Percentiles rank a stretch among this genome's conserved stretches.
phyloP scores from a whole-genome alignment of 1,140 invertebrate species.

The Atta colombica region DNA sequence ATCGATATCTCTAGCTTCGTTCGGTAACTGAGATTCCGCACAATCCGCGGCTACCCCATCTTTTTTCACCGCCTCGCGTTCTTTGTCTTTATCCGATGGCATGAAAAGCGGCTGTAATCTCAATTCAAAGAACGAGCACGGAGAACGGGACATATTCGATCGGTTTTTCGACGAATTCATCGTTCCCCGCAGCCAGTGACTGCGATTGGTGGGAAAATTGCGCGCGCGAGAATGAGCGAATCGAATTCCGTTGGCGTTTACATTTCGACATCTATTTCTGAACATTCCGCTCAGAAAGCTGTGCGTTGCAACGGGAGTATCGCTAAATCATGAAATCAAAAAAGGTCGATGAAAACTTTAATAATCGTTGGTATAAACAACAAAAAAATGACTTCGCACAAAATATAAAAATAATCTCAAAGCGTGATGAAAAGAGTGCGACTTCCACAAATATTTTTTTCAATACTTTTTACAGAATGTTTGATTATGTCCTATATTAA shows the following conservation, averaged over 20 bases:
- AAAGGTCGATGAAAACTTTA: constrained; percentile 10
- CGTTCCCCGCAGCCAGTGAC: background rate
- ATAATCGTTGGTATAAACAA: background rate
- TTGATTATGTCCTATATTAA: background rate
- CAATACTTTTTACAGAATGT: background rate
- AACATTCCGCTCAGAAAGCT: constrained; percentile 43
- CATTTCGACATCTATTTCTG: constrained; percentile 61
- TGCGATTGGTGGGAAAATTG: constrained; percentile 49
- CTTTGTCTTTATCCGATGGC: constrained; percentile 23
- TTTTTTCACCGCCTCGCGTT: constrained; percentile 36
- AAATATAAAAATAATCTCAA: constrained; percentile 11
- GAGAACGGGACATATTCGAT: constrained; percentile 28
- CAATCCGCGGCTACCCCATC: constrained; percentile 61
- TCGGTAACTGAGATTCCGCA: constrained; percentile 74
- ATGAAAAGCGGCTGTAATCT: constrained; percentile 45
- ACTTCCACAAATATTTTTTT: constrained; percentile 20
- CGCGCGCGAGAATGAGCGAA: constrained; percentile 33
- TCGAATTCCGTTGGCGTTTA: constrained; percentile 66
- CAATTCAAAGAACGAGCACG: constrained; percentile 7
- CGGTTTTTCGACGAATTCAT: constrained; percentile 61
- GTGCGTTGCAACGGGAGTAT: background rate
- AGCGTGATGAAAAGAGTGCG: background rate
- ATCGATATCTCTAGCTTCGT: constrained; percentile 78
- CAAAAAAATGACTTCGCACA: background rate
- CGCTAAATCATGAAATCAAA: constrained; percentile 19